Base-by-base conservation (phyloP, 2,888 invertebrate species). In the Tetranychus piercei region DNA sequence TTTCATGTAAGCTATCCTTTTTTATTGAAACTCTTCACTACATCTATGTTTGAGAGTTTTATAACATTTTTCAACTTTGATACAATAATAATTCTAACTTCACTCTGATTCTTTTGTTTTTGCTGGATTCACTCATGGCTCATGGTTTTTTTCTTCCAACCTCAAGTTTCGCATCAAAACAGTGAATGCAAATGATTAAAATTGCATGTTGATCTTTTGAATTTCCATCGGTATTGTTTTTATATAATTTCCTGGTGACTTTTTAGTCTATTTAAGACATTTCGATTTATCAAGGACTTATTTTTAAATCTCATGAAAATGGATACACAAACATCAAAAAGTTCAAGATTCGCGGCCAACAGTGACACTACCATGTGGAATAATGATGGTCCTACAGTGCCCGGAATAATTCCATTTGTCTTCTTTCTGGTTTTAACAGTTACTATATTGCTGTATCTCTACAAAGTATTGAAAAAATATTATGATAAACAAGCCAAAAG, bases 361-460 rank as follows among this genome's bases (percentile, higher is more conserved):
- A 69, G 22, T 69, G 69, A 69, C n/a, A 23, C 69, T n/a, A 23
- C 23, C 22, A 69, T 23, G 69, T 69, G 69, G 69, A 69, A 69
- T 69, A 23, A 69, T 11, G 69, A 23, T 23, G 69, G 18, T 34
- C 74, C 74, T 11, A 55, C 74, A n/a, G 74, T 70, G 23, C 74
- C 74, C 23, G 34, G 64, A 22, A 74, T 74, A 23, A 74, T 74
- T n/a, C 74, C 74, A n/a, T 45, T 74, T 8, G 43, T 71, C 5
- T 74, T 74, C 71, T 74, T 74, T 71, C 15, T 71, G 7, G 74
- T 74, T 9, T 20, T 74, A 7, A 23, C 65, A 22, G 71, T 71
- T 1, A 70, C 74, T 6, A 6, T 74, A 5, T 34, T 74, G 9
- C 43, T 70, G 15, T 6, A 43, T 18, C n/a, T 74, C 1, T 43